Percentiles rank a stretch among this genome's conserved stretches.
Evolutionary conservation across 2,888 invertebrate species (phyloP).

Genomic region (Mamestra brassicae): DNA sequence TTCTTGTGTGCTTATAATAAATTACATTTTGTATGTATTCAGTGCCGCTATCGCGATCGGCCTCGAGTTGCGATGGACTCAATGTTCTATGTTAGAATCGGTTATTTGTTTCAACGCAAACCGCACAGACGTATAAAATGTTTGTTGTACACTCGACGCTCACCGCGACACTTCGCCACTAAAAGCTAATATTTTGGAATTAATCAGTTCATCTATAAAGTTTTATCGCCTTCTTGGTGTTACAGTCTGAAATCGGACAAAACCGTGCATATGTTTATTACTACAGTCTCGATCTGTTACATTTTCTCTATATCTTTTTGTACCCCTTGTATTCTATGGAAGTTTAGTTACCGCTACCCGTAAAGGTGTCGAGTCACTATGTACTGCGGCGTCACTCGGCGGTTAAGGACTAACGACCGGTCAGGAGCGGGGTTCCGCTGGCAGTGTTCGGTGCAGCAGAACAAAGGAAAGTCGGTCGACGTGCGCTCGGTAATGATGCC

Average conservation of each 20-base stretch:
- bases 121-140: conserved; percentile 56
- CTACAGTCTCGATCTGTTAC: conserved; percentile 35
- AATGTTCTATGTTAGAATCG: conserved; percentile 45
- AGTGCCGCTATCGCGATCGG: conserved; percentile 59
- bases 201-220: conserved; percentile 49
- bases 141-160: conserved; percentile 58
- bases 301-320: conserved; percentile 47
- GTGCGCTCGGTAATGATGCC: conserved; percentile 28
- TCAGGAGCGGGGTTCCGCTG: conserved; percentile 15
- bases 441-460: conserved; percentile 14
- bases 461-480: conserved; percentile 28
- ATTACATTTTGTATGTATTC: conserved; percentile 61
- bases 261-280: conserved; percentile 34
- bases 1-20: conserved; percentile 65
- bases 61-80: conserved; percentile 51
- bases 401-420: conserved; percentile 40
- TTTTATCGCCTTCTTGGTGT: conserved; percentile 48
- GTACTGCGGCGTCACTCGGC: conserved; percentile 34
- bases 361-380: conserved; percentile 43
- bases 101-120: conserved; percentile 46
- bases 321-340: conserved; percentile 47
- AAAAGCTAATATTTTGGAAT: conserved; percentile 40
- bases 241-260: conserved; percentile 52
- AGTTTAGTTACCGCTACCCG: conserved; percentile 46
- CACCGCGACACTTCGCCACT: conserved; percentile 53